Conservation (phyloP, 2,888 invertebrate genomes). For the Ganaspis brasiliensis region DNA sequence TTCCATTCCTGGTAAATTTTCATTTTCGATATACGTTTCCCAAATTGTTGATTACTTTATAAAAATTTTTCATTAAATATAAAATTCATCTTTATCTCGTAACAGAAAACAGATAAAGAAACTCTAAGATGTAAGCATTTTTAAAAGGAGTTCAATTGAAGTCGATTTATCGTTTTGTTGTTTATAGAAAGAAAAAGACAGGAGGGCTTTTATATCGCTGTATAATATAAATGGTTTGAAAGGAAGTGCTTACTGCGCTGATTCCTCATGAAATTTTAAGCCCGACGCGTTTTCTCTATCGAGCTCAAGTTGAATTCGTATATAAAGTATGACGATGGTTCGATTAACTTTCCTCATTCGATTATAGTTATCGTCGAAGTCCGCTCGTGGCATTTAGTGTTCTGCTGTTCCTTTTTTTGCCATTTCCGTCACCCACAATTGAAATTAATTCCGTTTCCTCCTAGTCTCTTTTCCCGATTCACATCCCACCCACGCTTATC, state of each 20-base stretch:
- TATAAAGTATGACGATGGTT: conserved; percentile 37
- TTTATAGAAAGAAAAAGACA: conserved; percentile 3
- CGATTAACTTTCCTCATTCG: conserved; percentile 56
- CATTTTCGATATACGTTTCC: too few relatives aligned
- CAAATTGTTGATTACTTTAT: too few relatives aligned
- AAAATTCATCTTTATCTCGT: not conserved
- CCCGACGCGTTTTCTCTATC: conserved; percentile 5
- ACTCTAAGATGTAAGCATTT: not conserved
- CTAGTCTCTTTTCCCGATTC: conserved; percentile 37
- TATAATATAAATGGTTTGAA: conserved; percentile 22
- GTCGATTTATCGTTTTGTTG: not conserved
- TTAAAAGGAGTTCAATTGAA: not conserved
- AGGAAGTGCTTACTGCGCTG: conserved; percentile 27
- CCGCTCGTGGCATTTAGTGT: conserved; percentile 38
- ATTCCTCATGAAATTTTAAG: conserved; percentile 24
- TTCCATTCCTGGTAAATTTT: too few relatives aligned
- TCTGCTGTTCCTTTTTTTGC: conserved; percentile 35
- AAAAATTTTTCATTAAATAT: too few relatives aligned
- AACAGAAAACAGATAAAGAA: not conserved
- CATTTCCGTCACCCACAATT: conserved; percentile 44
- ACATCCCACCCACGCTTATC: conserved; percentile 11
- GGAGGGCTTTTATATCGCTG: not conserved
- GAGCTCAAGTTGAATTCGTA: conserved; percentile 35
- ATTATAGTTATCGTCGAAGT: conserved; percentile 50
- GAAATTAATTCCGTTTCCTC: conserved; percentile 42